Evolutionary conservation across 1,140 invertebrate genomes (phyloP).

Genomic region (Drosophila athabasca): DNA sequence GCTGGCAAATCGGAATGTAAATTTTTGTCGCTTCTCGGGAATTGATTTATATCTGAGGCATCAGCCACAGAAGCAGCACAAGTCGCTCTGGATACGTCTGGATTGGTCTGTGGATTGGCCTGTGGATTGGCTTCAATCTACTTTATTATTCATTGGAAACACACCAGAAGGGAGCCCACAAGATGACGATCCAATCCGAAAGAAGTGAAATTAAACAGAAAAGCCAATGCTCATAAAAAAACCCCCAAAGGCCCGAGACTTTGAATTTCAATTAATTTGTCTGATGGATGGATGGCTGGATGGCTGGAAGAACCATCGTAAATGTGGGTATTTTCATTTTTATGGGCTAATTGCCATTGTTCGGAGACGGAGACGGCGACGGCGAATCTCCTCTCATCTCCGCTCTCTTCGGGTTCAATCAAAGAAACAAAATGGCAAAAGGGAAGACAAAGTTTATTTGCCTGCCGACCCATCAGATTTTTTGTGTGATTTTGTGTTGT

Average conservation of each 20-base stretch:
- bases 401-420: constrained; percentile 48
- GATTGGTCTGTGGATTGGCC: constrained; percentile 6
- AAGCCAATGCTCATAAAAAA: constrained; percentile 66
- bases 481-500: constrained; percentile 22
- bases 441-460: constrained; percentile 52
- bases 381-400: too few relatives aligned
- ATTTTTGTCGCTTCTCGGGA: constrained; percentile 78
- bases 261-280: constrained; percentile 80
- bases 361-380: constrained; percentile 5
- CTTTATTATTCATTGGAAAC: constrained; percentile 80
- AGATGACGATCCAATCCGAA: constrained; percentile 24
- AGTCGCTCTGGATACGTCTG: neutral
- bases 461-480: constrained; percentile 26
- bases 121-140: constrained; percentile 54
- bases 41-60: constrained; percentile 75
- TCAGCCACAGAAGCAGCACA: constrained; percentile 23
- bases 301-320: constrained; percentile 42
- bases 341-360: constrained; percentile 81
- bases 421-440: constrained; percentile 60
- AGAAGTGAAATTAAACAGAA: constrained; percentile 72
- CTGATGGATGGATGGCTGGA: constrained; percentile 38
- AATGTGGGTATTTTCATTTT: constrained; percentile 77
- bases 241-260: constrained; percentile 43
- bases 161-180: constrained; percentile 32
- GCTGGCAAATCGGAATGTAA: constrained; percentile 69